phyloP scores from a whole-genome alignment of 2,888 invertebrate genomes.

The Microctonus hyperodae region DNA sequence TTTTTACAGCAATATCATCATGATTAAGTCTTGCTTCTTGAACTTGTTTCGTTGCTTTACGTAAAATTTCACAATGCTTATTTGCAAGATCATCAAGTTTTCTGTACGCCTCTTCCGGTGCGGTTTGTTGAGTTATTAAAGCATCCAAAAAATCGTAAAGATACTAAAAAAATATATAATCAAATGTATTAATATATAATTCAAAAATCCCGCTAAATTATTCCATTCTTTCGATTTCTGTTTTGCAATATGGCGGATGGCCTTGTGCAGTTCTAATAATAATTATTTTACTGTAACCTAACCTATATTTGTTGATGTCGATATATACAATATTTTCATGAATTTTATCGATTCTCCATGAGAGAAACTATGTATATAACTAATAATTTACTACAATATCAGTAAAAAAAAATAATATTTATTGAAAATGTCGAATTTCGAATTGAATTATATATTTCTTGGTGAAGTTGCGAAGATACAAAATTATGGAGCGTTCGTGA shows the following conservation, averaged over 20 bases:
- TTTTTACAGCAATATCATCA: constrained; percentile 88
- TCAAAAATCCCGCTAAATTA: neutral
- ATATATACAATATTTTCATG: neutral
- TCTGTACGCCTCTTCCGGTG: constrained; percentile 93
- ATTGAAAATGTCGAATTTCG: constrained; percentile 47
- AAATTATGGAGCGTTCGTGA: constrained; percentile 63
- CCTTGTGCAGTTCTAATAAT: neutral
- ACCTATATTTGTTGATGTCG: neutral
- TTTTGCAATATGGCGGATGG: neutral
- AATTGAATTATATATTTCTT: constrained; percentile 58
- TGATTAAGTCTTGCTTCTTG: constrained; percentile 90
- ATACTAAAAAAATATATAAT: constrained; percentile 70
- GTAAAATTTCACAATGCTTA: constrained; percentile 85
- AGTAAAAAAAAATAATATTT: neutral
- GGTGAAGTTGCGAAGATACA: constrained; percentile 61
- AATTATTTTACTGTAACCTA: neutral
- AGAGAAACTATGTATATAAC: neutral
- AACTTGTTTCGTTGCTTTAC: constrained; percentile 92
- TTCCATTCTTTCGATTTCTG: neutral
- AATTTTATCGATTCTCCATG: neutral
- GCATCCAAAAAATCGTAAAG: constrained; percentile 96
- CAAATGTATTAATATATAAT: neutral
- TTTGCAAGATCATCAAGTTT: constrained; percentile 95
- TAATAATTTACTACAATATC: neutral
- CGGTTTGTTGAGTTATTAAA: constrained; percentile 95